A percentile compares a stretch with the other conserved stretches of the same genome.
Evolutionary conservation across 2,113 vertebrate species (phyloP).

Genomic region (Alethe diademata): DNA sequence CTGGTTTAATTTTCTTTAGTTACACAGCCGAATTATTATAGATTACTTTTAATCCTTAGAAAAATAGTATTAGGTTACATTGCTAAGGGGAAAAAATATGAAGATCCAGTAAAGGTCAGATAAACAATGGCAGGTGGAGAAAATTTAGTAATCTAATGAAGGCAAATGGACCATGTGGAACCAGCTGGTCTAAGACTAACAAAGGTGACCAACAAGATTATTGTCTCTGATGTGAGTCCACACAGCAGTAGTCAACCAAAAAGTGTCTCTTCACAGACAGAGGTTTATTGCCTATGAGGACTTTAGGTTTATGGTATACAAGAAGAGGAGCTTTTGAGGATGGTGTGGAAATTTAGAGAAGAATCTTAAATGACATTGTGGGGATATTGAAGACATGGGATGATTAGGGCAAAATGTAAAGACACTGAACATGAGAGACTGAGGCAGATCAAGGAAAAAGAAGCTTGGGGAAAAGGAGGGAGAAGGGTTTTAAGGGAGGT

Average conservation of each 20-base stretch:
- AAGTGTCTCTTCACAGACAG: neutral
- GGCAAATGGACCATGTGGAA: neutral
- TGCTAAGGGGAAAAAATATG: neutral
- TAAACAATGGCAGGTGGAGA: neutral
- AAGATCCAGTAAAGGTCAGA: neutral
- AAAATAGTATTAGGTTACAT: neutral
- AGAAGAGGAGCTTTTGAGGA: neutral
- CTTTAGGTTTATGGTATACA: neutral
- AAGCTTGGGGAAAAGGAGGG: neutral
- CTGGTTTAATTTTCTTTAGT: neutral
- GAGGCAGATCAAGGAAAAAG: neutral
- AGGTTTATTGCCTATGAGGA: neutral
- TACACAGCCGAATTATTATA: neutral
- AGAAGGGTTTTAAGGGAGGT: neutral
- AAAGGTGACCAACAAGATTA: neutral
- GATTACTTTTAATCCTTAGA: neutral
- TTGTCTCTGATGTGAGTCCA: neutral
- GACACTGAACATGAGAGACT: neutral
- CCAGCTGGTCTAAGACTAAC: neutral
- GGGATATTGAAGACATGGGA: neutral
- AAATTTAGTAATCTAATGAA: neutral
- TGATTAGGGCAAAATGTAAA: neutral
- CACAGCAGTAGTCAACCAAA: neutral
- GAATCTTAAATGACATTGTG: neutral
- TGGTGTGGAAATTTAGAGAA: neutral